Percentiles rank a stretch among this genome's conserved stretches.
phyloP scores from a whole-genome alignment of 1,140 invertebrate species.

The Bombus ignitus region DNA sequence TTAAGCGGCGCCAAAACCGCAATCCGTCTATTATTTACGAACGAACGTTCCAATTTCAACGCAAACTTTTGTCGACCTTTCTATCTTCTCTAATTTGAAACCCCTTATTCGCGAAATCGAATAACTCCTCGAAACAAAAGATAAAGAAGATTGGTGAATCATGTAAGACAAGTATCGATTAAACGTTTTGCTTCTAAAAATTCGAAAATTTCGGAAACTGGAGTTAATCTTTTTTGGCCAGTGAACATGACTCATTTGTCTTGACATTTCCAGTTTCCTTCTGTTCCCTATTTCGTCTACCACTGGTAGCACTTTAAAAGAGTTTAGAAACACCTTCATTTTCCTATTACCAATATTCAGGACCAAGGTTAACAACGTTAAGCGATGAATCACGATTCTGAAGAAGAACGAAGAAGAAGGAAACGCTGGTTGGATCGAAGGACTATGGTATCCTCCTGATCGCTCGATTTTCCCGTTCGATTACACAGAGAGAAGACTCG shows the following conservation, averaged over 20 bases:
- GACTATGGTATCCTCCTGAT: constrained; percentile 22
- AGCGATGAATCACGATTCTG: not conserved
- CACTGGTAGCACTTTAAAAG: not conserved
- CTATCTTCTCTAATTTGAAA: too few relatives aligned
- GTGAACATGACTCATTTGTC: not conserved
- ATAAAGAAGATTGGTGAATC: too few relatives aligned
- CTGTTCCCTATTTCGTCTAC: not conserved
- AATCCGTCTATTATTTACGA: not conserved
- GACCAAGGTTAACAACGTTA: not conserved
- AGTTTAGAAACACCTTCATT: not conserved
- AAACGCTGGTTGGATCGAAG: constrained; percentile 1
- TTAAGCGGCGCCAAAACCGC: not conserved
- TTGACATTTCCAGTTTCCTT: not conserved
- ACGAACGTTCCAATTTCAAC: not conserved
- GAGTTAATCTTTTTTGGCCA: too few relatives aligned
- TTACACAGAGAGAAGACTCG: constrained; percentile 23
- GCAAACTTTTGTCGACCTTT: not conserved
- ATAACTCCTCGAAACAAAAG: too few relatives aligned
- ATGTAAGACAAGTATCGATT: too few relatives aligned
- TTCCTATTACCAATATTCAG: not conserved
- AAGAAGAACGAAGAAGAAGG: not conserved
- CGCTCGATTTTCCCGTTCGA: constrained; percentile 28
- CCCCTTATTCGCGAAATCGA: too few relatives aligned
- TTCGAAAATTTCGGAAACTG: too few relatives aligned
- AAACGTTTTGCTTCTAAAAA: too few relatives aligned